Evolutionary conservation across 2,888 invertebrate species (phyloP).

Genomic region (Polietes domitor): DNA sequence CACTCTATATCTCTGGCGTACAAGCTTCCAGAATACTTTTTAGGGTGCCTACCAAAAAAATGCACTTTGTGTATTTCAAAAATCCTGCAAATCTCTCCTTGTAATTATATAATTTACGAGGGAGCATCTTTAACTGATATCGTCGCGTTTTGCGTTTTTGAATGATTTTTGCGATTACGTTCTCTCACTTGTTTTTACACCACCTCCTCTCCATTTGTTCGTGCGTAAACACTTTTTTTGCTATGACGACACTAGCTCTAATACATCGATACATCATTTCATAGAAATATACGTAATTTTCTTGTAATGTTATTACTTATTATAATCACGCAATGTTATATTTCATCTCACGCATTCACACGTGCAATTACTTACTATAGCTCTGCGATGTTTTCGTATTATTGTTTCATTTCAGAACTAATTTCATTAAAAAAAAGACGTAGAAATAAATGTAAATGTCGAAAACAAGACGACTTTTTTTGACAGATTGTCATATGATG

Average conservation of each 20-base stretch:
- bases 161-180: slow-evolving; percentile 32
- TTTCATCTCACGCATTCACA: too few species aligned
- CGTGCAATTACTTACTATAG: too few species aligned
- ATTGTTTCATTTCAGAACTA: too few species aligned
- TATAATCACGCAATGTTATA: too few species aligned
- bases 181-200: background rate
- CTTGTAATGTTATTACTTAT: too few species aligned
- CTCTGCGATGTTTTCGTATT: too few species aligned
- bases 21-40: background rate
- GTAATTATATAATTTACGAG: slow-evolving; percentile 13
- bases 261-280: background rate
- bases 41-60: background rate
- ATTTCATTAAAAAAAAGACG: too few species aligned
- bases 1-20: background rate
- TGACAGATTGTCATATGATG: too few species aligned
- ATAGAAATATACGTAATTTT: background rate
- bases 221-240: slow-evolving; percentile 11
- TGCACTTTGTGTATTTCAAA: background rate
- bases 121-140: background rate
- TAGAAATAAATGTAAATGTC: too few species aligned
- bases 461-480: too few species aligned
- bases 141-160: slow-evolving; percentile 10
- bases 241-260: slow-evolving; percentile 35
- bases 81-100: background rate
- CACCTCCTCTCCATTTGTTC: background rate